Evolutionary conservation across 2,888 invertebrate genomes (phyloP).

Genomic region (Neoitamus cyanurus): DNA sequence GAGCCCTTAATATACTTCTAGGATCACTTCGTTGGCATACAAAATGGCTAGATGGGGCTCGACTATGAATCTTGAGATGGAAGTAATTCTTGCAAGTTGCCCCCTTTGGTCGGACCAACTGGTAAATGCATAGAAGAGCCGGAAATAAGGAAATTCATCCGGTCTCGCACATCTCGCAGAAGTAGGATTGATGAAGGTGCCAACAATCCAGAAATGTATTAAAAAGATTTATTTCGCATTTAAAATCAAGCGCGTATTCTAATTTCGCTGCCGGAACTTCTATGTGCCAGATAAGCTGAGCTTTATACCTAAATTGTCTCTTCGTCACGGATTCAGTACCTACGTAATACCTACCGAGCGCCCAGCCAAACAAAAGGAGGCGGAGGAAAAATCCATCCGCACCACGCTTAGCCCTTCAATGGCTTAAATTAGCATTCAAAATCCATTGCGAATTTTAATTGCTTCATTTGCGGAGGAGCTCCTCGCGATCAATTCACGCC

Average conservation of each 20-base stretch:
- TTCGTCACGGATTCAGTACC: not conserved
- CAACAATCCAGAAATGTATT: not conserved
- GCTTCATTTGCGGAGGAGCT: not conserved
- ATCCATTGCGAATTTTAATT: not conserved
- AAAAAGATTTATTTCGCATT: not conserved
- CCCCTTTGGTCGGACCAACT: not conserved
- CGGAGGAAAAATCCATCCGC: not conserved
- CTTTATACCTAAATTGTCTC: not conserved
- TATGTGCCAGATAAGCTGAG: not conserved
- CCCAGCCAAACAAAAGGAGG: not conserved
- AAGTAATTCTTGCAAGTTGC: not conserved
- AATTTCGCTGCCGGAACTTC: not conserved
- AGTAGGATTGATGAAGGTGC: not conserved
- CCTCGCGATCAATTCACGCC: not conserved
- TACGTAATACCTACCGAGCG: not conserved
- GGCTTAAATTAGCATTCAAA: not conserved
- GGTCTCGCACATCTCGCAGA: not conserved
- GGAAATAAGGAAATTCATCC: not conserved
- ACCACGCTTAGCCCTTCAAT: not conserved
- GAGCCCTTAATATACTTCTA: conserved; percentile 11
- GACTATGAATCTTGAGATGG: not conserved
- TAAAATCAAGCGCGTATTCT: not conserved
- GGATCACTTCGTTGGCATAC: not conserved
- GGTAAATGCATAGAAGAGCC: not conserved
- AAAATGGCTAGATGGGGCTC: not conserved